Conservation (phyloP, 2,888 invertebrate genomes). For the Phania funesta region DNA sequence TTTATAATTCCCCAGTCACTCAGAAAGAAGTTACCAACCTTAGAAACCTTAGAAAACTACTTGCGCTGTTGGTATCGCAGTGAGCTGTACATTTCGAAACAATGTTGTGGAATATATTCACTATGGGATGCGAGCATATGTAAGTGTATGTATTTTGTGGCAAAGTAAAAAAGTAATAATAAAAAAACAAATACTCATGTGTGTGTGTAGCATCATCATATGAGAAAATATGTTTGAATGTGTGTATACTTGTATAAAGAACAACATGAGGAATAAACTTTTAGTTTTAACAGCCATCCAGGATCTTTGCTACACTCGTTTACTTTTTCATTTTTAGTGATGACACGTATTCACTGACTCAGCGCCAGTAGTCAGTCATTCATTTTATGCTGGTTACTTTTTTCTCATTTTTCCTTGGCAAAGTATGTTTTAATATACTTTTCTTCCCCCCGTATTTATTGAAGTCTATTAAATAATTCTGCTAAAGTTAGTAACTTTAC, state of each 20-base stretch:
- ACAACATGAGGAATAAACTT: slow-evolving; percentile 33
- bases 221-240: background rate
- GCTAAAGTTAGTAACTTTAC: slow-evolving; percentile 21
- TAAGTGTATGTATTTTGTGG: background rate
- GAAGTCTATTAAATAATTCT: slow-evolving; percentile 42
- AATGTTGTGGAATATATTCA: background rate
- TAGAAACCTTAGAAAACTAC: background rate
- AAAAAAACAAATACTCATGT: background rate
- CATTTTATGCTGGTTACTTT: background rate
- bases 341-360: slow-evolving; percentile 61
- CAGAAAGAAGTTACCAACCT: slow-evolving; percentile 4
- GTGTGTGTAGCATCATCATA: background rate
- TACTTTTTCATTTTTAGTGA: slow-evolving; percentile 17
- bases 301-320: slow-evolving; percentile 25
- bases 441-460: background rate
- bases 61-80: background rate
- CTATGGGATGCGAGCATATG: background rate
- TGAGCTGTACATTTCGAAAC: background rate
- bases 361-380: slow-evolving; percentile 58
- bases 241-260: too few relatives aligned
- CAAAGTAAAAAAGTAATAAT: too few relatives aligned
- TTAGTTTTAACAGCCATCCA: slow-evolving; percentile 39
- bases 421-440: background rate
- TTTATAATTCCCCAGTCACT: slow-evolving; percentile 45
- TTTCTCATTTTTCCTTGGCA: background rate